A percentile compares a stretch with the other conserved stretches of the same genome.
Evolutionary conservation across 2,113 vertebrate species (phyloP).

Genomic region (Dasyornis broadbenti): DNA sequence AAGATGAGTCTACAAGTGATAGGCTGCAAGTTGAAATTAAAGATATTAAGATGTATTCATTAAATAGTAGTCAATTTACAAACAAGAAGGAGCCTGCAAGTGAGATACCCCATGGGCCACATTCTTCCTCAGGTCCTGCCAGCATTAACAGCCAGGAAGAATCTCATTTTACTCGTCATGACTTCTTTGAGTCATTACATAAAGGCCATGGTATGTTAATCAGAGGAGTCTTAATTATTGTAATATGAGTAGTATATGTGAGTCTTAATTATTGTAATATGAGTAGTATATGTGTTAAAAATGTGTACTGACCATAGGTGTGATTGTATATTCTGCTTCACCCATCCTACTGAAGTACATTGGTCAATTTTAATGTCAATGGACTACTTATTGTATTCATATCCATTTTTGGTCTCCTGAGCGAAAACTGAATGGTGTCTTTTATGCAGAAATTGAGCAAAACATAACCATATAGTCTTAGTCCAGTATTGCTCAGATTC

Average conservation of each 20-base stretch:
- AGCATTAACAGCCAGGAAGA: constrained; percentile 77
- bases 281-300: neutral
- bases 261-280: neutral
- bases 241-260: neutral
- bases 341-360: neutral
- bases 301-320: neutral
- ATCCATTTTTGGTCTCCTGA: neutral
- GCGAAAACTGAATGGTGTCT: neutral
- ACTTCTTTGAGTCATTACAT: constrained; percentile 92
- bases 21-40: constrained; percentile 90
- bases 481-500: neutral
- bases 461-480: neutral
- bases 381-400: neutral
- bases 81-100: constrained; percentile 61
- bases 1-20: constrained; percentile 81
- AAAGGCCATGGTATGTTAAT: constrained; percentile 85
- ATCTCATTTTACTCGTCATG: constrained; percentile 87
- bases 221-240: neutral
- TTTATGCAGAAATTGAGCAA: neutral
- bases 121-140: constrained; percentile 36
- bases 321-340: neutral
- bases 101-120: neutral
- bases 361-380: neutral
- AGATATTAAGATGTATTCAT: constrained; percentile 92
- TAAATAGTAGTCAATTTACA: constrained; percentile 82